These are phyloP conservation scores for Yponomeuta plumbellus DNA, from an alignment of 2,888 invertebrate genomes.

Conservation along the genomic window DNA sequence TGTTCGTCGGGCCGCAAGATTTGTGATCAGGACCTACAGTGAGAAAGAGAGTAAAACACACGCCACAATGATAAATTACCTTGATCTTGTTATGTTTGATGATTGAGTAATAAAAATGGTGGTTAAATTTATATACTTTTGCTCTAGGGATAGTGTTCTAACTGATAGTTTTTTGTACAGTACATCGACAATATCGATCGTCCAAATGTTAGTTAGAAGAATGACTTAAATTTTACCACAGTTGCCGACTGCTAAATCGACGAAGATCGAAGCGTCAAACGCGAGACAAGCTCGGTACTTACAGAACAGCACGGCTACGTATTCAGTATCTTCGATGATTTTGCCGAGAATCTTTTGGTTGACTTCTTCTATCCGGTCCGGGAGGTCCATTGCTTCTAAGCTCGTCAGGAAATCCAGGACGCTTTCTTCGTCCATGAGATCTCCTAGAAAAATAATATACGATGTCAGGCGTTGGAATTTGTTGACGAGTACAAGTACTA, in stretches of 20 bases:
- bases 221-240: constrained; percentile 49
- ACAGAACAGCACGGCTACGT: constrained; percentile 96
- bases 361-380: constrained; percentile 96
- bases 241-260: constrained; percentile 49
- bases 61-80: constrained; percentile 60
- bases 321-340: constrained; percentile 93
- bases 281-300: constrained; percentile 73
- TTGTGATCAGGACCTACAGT: constrained; percentile 76
- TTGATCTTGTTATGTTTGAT: constrained; percentile 18
- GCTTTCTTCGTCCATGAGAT: constrained; percentile 95
- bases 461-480: background rate
- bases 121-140: background rate
- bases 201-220: constrained; percentile 59
- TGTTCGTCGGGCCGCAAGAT: constrained; percentile 73
- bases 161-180: constrained; percentile 20
- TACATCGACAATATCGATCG: constrained; percentile 23
- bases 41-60: constrained; percentile 74
- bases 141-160: constrained; percentile 7
- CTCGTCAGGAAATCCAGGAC: constrained; percentile 95
- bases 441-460: constrained; percentile 76
- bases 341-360: constrained; percentile 92
- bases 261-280: constrained; percentile 44
- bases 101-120: constrained; percentile 10
- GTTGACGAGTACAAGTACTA: no score
- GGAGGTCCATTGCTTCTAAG: constrained; percentile 95